These are phyloP conservation scores for Heptranchias perlo DNA, from an alignment of 2,113 vertebrate genomes.

Conservation along the genomic window DNA sequence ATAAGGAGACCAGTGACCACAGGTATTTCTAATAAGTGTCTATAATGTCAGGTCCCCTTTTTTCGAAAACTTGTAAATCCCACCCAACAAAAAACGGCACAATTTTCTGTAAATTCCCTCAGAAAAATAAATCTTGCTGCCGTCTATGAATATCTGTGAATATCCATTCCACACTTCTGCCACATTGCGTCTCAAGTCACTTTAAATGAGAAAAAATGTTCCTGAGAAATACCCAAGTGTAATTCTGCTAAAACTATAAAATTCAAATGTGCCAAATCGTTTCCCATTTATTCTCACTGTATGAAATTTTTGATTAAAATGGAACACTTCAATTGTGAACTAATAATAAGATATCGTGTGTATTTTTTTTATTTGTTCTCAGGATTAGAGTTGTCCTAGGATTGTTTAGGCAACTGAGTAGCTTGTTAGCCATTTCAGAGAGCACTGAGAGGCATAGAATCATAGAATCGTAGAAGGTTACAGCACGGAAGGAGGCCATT, in stretches of 20 bases:
- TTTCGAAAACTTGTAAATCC: neutral
- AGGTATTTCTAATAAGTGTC: neutral
- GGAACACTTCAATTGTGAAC: too few relatives aligned
- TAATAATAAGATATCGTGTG: neutral
- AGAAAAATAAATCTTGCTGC: neutral
- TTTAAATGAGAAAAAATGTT: neutral
- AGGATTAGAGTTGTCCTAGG: neutral
- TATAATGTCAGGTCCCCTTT: neutral
- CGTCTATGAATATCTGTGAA: neutral
- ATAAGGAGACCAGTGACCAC: neutral
- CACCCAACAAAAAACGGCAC: neutral
- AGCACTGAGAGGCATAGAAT: neutral
- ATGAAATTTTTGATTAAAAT: too few relatives aligned
- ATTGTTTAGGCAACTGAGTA: neutral
- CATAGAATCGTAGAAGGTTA: too few relatives aligned
- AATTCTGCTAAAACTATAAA: too few relatives aligned
- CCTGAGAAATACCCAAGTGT: too few relatives aligned
- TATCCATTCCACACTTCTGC: neutral
- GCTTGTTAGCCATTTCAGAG: neutral
- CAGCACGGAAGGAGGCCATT: too few relatives aligned
- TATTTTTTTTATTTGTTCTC: neutral
- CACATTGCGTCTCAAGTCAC: neutral
- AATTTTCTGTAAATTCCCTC: neutral
- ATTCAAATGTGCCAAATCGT: too few relatives aligned
- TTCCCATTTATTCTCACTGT: too few relatives aligned